These are phyloP conservation scores for Labroides dimidiatus DNA, from an alignment of 2,797 vertebrate species.

Conservation along the genomic window DNA sequence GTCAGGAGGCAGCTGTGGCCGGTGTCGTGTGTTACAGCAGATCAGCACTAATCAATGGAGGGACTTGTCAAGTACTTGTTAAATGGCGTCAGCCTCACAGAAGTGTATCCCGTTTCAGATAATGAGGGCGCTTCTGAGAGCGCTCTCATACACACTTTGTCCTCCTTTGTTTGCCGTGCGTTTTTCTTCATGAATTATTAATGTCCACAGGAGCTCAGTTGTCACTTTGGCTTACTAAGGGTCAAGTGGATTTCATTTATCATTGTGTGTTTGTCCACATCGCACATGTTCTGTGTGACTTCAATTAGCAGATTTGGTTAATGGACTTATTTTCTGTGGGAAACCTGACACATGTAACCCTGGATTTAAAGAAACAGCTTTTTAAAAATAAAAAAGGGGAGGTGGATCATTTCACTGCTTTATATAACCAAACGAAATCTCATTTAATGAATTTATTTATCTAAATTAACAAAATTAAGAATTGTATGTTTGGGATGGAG, in stretches of 20 bases:
- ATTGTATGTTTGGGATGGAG: too few species aligned
- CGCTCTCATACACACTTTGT: constrained; percentile 85
- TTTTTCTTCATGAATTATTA: constrained; percentile 84
- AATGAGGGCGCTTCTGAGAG: constrained; percentile 76
- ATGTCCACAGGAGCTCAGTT: constrained; percentile 76
- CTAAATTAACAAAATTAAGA: too few species aligned
- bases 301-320: constrained; percentile 6
- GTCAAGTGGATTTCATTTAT: constrained; percentile 74
- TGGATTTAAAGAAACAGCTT: background rate
- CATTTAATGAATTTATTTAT: too few species aligned
- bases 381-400: too few species aligned
- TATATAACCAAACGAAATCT: too few species aligned
- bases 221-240: constrained; percentile 72
- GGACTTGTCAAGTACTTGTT: constrained; percentile 66
- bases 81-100: constrained; percentile 57
- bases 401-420: too few species aligned
- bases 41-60: constrained; percentile 62
- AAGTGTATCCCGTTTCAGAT: constrained; percentile 82
- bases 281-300: constrained; percentile 18
- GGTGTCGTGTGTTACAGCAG: constrained; percentile 37
- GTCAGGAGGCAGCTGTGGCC: constrained; percentile 27
- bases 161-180: constrained; percentile 82
- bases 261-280: constrained; percentile 43
- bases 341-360: background rate
- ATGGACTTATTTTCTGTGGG: background rate